Conservation (phyloP, 2,113 vertebrate species). For the Zosterops lateralis region DNA sequence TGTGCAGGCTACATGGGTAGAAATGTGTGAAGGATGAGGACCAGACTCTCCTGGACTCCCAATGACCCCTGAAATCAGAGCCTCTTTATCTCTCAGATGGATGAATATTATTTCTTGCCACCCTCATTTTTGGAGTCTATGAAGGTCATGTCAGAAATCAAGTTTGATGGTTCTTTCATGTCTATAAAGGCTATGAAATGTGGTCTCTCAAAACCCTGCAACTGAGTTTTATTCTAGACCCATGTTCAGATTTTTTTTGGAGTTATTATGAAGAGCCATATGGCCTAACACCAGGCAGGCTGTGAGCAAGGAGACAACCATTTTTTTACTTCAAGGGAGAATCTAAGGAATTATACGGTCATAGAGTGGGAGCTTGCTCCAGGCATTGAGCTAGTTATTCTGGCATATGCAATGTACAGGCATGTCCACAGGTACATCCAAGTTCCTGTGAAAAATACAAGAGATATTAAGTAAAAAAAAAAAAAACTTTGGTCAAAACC, state of each 20-base stretch:
- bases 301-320: background rate
- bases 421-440: background rate
- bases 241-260: background rate
- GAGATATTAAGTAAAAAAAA: background rate
- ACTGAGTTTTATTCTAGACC: background rate
- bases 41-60: background rate
- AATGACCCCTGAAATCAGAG: background rate
- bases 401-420: background rate
- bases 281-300: background rate
- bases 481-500: background rate
- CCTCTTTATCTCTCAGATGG: background rate
- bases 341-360: background rate
- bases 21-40: background rate
- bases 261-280: background rate
- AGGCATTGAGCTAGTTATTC: background rate
- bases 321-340: background rate
- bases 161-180: background rate
- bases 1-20: background rate
- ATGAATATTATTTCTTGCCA: background rate
- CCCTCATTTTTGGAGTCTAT: background rate
- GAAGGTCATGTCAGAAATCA: background rate
- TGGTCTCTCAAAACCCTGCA: background rate
- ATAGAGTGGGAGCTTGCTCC: background rate
- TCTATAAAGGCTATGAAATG: background rate
- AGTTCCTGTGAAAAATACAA: background rate